Evolutionary conservation across 2,888 invertebrate genomes (phyloP).

Genomic region (Rhagonycha fulva): DNA sequence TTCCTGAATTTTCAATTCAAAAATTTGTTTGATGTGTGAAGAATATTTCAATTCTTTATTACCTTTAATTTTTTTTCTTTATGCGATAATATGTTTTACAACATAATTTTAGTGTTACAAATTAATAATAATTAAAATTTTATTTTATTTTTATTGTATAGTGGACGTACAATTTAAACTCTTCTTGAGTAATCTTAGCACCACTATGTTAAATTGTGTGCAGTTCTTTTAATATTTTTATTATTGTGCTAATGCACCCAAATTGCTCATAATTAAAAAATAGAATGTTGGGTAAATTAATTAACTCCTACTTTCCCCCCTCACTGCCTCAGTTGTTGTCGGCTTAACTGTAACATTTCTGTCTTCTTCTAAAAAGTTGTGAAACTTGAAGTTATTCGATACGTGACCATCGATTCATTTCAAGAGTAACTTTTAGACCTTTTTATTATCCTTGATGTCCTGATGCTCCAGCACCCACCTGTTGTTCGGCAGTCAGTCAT

Average conservation of each 20-base stretch:
- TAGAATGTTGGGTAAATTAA: neutral
- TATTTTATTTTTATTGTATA: neutral
- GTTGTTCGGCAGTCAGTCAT: no score
- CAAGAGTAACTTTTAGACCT: no score
- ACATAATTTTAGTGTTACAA: neutral
- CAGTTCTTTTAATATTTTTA: neutral
- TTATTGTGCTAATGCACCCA: neutral
- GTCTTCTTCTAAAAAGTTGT: no score
- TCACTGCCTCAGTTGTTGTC: no score
- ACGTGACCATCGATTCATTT: no score
- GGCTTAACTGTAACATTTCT: no score
- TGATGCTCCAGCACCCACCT: no score
- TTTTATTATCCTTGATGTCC: no score
- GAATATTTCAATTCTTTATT: no score
- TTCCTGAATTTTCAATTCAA: neutral
- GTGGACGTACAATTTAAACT: neutral
- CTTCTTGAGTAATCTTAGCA: neutral
- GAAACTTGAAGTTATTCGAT: no score
- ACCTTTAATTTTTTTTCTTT: neutral
- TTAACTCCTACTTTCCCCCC: neutral
- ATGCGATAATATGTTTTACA: neutral
- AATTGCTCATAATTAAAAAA: neutral
- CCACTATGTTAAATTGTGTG: neutral
- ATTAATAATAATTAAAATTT: neutral
- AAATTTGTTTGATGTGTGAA: no score